phyloP scores from a whole-genome alignment of 1,140 invertebrate genomes.

The Mercenaria mercenaria region DNA sequence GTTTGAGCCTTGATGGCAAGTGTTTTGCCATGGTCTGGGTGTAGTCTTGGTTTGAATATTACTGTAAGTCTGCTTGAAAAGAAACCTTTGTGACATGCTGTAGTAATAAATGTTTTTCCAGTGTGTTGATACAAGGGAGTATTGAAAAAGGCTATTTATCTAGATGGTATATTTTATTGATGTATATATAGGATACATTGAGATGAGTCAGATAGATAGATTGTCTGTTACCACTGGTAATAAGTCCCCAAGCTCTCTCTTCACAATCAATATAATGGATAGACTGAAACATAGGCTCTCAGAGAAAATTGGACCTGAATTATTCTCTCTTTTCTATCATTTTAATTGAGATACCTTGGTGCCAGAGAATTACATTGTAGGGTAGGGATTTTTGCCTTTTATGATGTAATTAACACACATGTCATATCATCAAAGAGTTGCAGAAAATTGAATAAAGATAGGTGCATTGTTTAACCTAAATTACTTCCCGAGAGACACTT shows the following conservation, averaged over 20 bases:
- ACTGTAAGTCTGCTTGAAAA: too few species aligned
- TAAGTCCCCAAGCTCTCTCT: background rate
- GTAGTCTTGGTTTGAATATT: too few species aligned
- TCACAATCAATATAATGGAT: slow-evolving; percentile 28
- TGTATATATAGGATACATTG: background rate
- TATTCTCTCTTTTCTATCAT: background rate
- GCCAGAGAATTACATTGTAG: background rate
- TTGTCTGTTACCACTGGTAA: background rate
- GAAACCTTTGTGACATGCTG: too few species aligned
- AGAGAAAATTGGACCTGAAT: background rate
- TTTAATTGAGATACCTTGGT: background rate
- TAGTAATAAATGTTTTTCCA: too few species aligned
- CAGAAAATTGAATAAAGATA: background rate
- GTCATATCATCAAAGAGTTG: background rate
- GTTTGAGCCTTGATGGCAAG: too few species aligned
- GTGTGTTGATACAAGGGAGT: too few species aligned
- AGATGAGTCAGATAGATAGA: slow-evolving; percentile 9
- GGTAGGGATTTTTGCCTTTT: background rate
- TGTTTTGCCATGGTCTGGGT: too few species aligned
- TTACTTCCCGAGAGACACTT: background rate
- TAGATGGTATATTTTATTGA: background rate
- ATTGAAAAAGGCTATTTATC: too few species aligned
- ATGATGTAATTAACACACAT: background rate
- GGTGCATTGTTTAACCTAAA: background rate
- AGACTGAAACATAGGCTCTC: background rate